Base-by-base conservation (phyloP, 2,888 invertebrate genomes). In the Latheticus oryzae region DNA sequence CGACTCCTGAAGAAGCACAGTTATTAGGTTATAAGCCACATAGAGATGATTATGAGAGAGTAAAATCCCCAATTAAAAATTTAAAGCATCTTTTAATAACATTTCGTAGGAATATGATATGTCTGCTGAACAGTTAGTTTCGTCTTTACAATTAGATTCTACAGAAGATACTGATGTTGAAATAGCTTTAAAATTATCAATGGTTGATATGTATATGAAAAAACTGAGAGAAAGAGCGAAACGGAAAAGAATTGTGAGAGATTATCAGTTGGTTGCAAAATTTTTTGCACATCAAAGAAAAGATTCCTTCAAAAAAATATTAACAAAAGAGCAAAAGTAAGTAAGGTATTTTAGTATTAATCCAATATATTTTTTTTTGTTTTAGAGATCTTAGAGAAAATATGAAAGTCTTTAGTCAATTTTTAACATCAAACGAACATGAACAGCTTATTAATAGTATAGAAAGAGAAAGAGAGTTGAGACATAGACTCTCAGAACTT, bases 21-120 rank as follows among this genome's bases (percentile, higher is more conserved):
- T 89, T 93, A 71, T 82, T 97, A 5, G 94, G 95, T 1, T 97
- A 96, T 73, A 95, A 95, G 92, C 93, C 96, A 1, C 91, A 93
- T 74, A 85, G 97, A 74, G 97, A 97, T 83, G 96, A 97, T 76
- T 97, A 95, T 82, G 97, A 97, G 81, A 85, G 93, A 78, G 93
- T 93, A 79, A 73, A 74, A 70, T 8, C 7, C 3, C 28, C 5
- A 9, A 24, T 24, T 24, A 4, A 19, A 4, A 26, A 15, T 17
- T 23, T 26, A 28, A 37, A n/a, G n/a, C n/a, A n/a, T n/a, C n/a
- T n/a, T 24, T 24, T 24, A 24, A 24, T 24, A 2, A 9, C 9
- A 24, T 8, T n/a, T n/a, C 2, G 1, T 40, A 92, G 91, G 97
- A 97, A 78, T 95, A 91, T 79, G 95, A 97, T 75, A 88, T 88